Percentiles rank a stretch among this genome's conserved stretches.
Evolutionary conservation across 2,888 invertebrate species (phyloP).

Genomic region (Ormyrus pomaceus): DNA sequence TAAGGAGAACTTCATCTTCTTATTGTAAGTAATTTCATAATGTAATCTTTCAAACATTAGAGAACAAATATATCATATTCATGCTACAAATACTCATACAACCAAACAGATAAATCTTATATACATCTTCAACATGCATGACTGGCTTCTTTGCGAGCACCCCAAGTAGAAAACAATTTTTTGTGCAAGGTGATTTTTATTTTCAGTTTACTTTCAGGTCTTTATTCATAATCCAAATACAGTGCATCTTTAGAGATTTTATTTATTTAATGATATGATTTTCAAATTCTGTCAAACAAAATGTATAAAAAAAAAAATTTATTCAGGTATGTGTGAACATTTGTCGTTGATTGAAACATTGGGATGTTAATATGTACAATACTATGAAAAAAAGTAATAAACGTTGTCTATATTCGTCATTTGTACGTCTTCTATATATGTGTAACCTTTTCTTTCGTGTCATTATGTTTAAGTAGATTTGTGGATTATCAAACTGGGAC

Average conservation of each 20-base stretch:
- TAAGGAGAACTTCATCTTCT: conserved; percentile 54
- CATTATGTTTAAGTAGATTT: too few relatives aligned
- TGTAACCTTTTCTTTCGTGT: too few relatives aligned
- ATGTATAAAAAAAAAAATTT: too few relatives aligned
- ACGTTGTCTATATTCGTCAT: too few relatives aligned
- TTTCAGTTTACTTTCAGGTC: conserved; percentile 5
- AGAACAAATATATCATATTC: conserved; percentile 37
- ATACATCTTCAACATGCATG: conserved; percentile 41
- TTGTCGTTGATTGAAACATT: too few relatives aligned
- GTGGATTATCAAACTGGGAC: too few relatives aligned
- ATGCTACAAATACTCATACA: neutral
- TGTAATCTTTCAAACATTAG: conserved; percentile 49
- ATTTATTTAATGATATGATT: neutral
- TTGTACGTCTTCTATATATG: too few relatives aligned
- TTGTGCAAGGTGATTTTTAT: neutral
- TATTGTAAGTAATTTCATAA: conserved; percentile 55
- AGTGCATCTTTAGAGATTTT: neutral
- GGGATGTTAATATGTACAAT: too few relatives aligned
- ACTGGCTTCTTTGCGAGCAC: conserved; percentile 20
- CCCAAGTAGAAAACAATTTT: neutral
- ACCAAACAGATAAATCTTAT: conserved; percentile 12
- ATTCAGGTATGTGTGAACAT: too few relatives aligned
- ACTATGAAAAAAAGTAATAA: too few relatives aligned
- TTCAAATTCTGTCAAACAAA: too few relatives aligned
- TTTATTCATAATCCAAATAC: conserved; percentile 39